Evolutionary conservation across 2,888 invertebrate genomes (phyloP), one percentile per base, ranked within the genome.

Genomic region (Omphaloscelis lunosa): DNA sequence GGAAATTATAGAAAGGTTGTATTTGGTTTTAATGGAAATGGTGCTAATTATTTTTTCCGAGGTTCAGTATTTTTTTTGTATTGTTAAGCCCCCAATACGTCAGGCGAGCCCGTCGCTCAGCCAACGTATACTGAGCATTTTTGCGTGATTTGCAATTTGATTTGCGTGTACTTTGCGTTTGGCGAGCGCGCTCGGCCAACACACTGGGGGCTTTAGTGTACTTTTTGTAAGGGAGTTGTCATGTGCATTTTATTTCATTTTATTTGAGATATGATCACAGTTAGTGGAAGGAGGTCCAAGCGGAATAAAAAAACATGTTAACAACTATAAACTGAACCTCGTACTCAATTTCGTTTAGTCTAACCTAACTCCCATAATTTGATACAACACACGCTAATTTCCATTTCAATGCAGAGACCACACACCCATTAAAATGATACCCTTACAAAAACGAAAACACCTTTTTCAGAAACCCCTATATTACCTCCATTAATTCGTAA

Each of bases 401-500:
- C 65, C 59, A 81, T 81, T 66, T 70, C 69, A 80, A 80, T 45
- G 23, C 65, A 65, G 12, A 45, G 9, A 66, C 72, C 79, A 74
- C 78, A 53, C 63, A 15, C 41, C 65, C 78, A 72, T 79, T 79
- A 72, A 79, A 79, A 79, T 80, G 62, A 73, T 80, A 79, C 56
- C 41, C 51, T 56, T 65, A 69, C 74, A 72, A 68, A 74, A 80
- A 74, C 75, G 70, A 71, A 71, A 78, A 70, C 69, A 72, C 59
- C 59, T 75, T 71, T 79, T 73, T 67, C 58, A 62, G 48, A 45
- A 66, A 76, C 76, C 76, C 77, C 65, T 45, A 27, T 72, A 63
- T 45, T 66, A 72, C 74, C 48, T 67, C 62, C 81, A 77, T 77
- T 84, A 77, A 77, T 84, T 81, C 51, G 69, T 77, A 58, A 75